Evolutionary conservation across 1,140 invertebrate species (phyloP), one percentile per base, ranked within the genome.

Genomic region (Antheraea pernyi): DNA sequence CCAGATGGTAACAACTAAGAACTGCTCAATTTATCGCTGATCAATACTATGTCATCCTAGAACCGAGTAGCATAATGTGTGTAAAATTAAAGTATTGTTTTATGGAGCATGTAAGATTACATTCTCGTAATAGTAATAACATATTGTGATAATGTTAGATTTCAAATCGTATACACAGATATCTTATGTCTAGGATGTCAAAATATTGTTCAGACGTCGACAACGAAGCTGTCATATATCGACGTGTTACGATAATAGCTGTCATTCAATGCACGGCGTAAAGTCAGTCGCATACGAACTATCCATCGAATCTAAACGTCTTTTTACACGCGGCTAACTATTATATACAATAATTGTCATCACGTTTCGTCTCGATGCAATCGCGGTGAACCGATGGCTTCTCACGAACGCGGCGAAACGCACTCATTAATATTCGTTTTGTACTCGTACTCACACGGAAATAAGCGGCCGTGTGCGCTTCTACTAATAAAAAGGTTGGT

Each of bases 301-400:
- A 68, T 66, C 22, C 70, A 67, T 70, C 72, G 58, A 65, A 77
- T 65, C 78, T 77, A 79, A 80, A 85, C 81, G 85, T 88, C 84
- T 91, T 89, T 88, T 60, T 80, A 90, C 82, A 87, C 88, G 87
- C 86, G 88, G 88, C 87, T 91, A 90, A 85, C 86, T 91, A 91
- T 88, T 89, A 91, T 91, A 77, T 86, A 85, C 84, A 90, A 85
- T 89, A 87, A 82, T 87, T 82, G 82, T 89, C 79, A 84, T 82
- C 78, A 78, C 72, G 76, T 81, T 78, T 82, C 89, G 86, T 87
- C 84, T 87, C 86, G 83, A 82, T 89, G 89, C 84, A 85, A 80
- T 88, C 88, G 89, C 89, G 89, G 83, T 87, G 89, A 91, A 91
- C 89, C 87, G 88, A 91, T 89, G 89, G 88, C 89, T 89, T 89